Conservation (phyloP, 2,888 invertebrate genomes). For the Drosophila paracracens region DNA sequence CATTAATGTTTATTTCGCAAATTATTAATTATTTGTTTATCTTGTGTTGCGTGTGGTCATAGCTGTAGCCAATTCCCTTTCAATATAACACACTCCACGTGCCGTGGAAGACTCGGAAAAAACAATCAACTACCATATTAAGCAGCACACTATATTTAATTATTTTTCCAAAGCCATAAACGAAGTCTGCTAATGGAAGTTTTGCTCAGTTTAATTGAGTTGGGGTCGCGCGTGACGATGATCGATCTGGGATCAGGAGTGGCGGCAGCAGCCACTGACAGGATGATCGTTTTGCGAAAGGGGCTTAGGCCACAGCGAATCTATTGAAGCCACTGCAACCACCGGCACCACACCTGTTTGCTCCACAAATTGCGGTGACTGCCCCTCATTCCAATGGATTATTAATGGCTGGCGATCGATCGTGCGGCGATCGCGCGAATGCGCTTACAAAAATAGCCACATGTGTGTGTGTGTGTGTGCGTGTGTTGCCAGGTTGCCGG, state of each 20-base stretch:
- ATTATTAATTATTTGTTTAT: constrained; percentile 19
- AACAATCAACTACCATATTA: constrained; percentile 28
- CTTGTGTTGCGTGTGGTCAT: constrained; percentile 25
- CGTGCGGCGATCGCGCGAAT: constrained; percentile 63
- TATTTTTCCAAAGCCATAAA: constrained; percentile 60
- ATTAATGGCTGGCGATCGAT: constrained; percentile 83
- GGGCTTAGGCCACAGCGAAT: constrained; percentile 7
- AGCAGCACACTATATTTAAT: constrained; percentile 51
- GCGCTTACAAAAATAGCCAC: constrained; percentile 69
- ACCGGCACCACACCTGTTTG: constrained; percentile 68
- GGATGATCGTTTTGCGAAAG: constrained; percentile 44
- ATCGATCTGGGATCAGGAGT: constrained; percentile 60
- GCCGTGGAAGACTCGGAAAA: constrained; percentile 19
- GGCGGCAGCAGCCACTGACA: constrained; percentile 35
- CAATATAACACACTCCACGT: constrained; percentile 19
- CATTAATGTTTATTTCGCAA: not conserved
- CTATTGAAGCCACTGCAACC: constrained; percentile 16
- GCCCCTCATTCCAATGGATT: constrained; percentile 68
- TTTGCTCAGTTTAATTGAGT: constrained; percentile 66
- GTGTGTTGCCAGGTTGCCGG: constrained; percentile 47
- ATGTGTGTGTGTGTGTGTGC: constrained; percentile 10
- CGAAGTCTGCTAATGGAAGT: constrained; percentile 68
- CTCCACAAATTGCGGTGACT: constrained; percentile 45
- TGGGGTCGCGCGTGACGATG: constrained; percentile 70
- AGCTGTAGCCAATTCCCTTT: constrained; percentile 16